Evolutionary conservation across 2,888 invertebrate species (phyloP), one percentile per base, ranked within the genome.

Genomic region (Malacosoma neustria): DNA sequence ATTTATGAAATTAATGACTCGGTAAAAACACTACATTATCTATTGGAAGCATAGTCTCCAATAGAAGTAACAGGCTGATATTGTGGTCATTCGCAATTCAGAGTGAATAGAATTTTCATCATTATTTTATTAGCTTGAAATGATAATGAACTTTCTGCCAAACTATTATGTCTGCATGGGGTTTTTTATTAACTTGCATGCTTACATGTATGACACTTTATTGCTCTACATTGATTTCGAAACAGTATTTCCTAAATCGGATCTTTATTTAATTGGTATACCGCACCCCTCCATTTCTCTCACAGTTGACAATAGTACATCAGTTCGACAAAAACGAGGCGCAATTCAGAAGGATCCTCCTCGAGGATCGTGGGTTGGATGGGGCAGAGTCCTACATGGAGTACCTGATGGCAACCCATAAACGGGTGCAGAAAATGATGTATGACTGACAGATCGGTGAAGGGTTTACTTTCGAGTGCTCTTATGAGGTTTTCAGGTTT

Each of bases 341-440:
- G 38, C 91, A 93, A 51, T 93, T 97, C 85, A 92, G 94, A 56
- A 93, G 94, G 70, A 93, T 95, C 86, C 89, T 99, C 57, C 92
- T 95, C 12, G 99, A 99, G 76, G 99, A 99, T 84, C 90, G 93
- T 48, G 92, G 92, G 14, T 74, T 89, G 32, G 92, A 93, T 74
- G 93, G 93, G 38, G 90, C 92, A 37, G 89, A 93, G 9, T 94
- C 95, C 51, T 99, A 99, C 80, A 94, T 98, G 33, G 98, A 99
- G 72, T 97, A 93, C 77, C 89, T 99, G 51, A 97, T 98, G 88
- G 94, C 96, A 72, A 93, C 96, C 88, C 99, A 99, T 89, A 97
- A 96, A 88, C 96, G 96, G 85, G 98, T 99, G 63, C 75, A 75
- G 60, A 70, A 70, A 41, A 54, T 81, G 51, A 48, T 74, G 69